A percentile compares a stretch with the other conserved stretches of the same genome.
These are phyloP conservation scores for Hesperia comma DNA, from an alignment of 2,888 invertebrate species.

Conservation along the genomic window DNA sequence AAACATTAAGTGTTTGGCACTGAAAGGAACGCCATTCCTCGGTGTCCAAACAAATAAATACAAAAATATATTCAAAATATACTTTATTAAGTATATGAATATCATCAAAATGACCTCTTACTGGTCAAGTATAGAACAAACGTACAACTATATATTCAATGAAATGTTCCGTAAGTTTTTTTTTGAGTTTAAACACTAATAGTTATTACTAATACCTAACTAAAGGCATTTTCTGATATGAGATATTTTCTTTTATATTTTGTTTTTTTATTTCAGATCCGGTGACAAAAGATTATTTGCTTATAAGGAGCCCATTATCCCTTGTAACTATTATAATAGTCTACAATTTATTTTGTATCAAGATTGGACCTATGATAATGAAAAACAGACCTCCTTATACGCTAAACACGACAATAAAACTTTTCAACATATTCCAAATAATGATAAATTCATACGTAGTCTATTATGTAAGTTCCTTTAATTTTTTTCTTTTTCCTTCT, in stretches of 20 bases:
- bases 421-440: slow-evolving; percentile 89
- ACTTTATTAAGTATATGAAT: no score
- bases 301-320: slow-evolving; percentile 87
- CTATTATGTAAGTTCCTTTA: slow-evolving; percentile 45
- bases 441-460: slow-evolving; percentile 42
- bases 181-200: slow-evolving; percentile 10
- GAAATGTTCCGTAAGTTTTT: slow-evolving; percentile 53
- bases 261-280: slow-evolving; percentile 80
- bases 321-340: slow-evolving; percentile 77
- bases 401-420: slow-evolving; percentile 85
- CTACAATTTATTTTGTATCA: slow-evolving; percentile 88
- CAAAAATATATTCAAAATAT: no score
- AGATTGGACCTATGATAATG: slow-evolving; percentile 90
- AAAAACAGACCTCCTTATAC: slow-evolving; percentile 85
- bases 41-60: no score
- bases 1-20: no score
- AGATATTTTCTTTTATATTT: no score
- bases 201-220: no score
- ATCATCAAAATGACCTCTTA: not conserved
- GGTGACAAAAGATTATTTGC: slow-evolving; percentile 85
- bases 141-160: slow-evolving; percentile 49
- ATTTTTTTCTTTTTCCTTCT: not conserved
- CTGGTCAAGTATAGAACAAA: slow-evolving; percentile 25
- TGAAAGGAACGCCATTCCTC: no score
- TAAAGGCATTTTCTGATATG: no score